Evolutionary conservation across 2,113 vertebrate species (phyloP), one percentile per base, ranked within the genome.

Genomic region (Alligator mississippiensis): DNA sequence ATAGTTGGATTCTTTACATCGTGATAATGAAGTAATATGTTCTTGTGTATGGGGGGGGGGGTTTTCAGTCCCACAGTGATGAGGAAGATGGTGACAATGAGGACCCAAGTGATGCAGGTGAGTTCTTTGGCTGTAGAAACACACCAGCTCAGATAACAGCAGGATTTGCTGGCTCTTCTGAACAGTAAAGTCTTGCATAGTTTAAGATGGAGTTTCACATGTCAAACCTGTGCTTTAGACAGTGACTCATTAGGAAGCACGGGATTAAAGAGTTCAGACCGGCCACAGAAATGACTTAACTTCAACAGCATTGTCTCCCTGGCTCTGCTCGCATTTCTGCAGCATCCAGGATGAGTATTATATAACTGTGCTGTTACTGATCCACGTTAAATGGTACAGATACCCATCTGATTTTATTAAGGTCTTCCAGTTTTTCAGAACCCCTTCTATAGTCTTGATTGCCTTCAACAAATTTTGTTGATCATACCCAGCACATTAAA

Each of bases 71-170:
- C 76, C 85, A 62, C 59, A 95, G 97, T 47, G 97, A 98, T 47
- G 98, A 99, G 78, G 98, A 98, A 24, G 96, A 98, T 64, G 96
- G 96, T 78, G 98, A 98, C 77, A 97, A 98, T 30, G 98, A 98
- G 5, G 98, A 97, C 6, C 19, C 96, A 34, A 95, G 98, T 79
- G 97, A 97, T 77, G 68, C 96, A 97, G 98, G 98, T 98, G 93
- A 95, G 97, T 83, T 72, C 59, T 89, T 17, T 62, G 59, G 58
- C 59, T 85, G n/a, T 75, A 88, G 47, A n/a, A 4, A 54, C 62
- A 54, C 25, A 10, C 2, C 80, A 30, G 21, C 60, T 60, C 19
- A 21, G 30, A n/a, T 19, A 72, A 12, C 19, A 9, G 24, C 34
- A 24, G 30, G 34, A 3, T 38, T 38, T 38, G 3, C 12, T 19